Evolutionary conservation across 2,113 vertebrate species (phyloP), one percentile per base, ranked within the genome.

Genomic region (Potamarius usumacintae): DNA sequence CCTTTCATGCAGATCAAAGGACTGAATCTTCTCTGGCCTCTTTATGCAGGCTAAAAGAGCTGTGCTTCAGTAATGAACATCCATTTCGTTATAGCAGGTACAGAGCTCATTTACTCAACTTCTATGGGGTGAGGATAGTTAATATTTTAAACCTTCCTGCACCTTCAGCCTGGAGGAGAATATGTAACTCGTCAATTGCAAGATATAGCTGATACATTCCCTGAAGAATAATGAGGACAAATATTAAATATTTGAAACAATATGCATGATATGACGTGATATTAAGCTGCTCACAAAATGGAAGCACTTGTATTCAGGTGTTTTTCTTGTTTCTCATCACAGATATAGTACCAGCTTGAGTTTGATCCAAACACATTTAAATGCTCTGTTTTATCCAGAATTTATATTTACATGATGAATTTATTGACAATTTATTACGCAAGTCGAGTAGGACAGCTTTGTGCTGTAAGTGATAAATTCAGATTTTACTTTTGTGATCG

Each of bases 1-100:
- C 18, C 62, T 71, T 86, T 86, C 12, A 22, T 77, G 60, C 72
- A 93, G 85, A 93, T 91, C 92, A 89, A 93, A 92, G 90, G 87
- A 80, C 18, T 50, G 85, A 81, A 87, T 89, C 88, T 85, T 86
- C 78, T 87, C 86, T 7, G 1, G 52, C 81, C 86, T 91, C 90
- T 91, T 91, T 86, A 92, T 78, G 91, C 86, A 34, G 85, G 57
- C 87, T 82, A 91, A 84, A 92, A 87, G 88, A 85, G 90, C 81
- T 83, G 55, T 34, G 67, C 87, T 83, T 90, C 60, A 42, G 42
- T 83, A 63, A 76, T n/a, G 82, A 89, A 89, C 77, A 87, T 34
- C 78, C 74, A 90, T 86, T 88, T 58, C 60, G 27, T 85, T 72
- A 42, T 83, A 85, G 88, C 91, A 94, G 92, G 85, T 90, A 89